Base-by-base conservation (phyloP, 1,140 invertebrate species). In the Drosophila nebulosa region DNA sequence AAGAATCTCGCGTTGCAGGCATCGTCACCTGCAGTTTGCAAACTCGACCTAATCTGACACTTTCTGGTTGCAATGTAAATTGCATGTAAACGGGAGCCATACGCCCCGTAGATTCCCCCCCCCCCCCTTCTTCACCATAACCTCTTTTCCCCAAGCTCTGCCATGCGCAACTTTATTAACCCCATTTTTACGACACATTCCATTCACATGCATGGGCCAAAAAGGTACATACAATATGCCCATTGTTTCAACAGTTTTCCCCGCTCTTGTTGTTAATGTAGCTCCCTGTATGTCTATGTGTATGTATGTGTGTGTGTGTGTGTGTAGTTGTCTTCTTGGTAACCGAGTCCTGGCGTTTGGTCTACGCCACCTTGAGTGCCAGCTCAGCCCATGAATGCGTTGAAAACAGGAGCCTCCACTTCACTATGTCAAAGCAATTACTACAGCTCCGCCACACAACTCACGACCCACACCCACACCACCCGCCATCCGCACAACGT, bases 91-190 rank as follows among this genome's bases (percentile, higher is more conserved):
- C 59, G 55, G 74, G 64, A 76, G 52, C 39, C 58, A 73, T 9
- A 30, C 6, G 16, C 7, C 59, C 21, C n/a, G 35, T 52, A n/a
- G n/a, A n/a, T n/a, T n/a, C n/a, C n/a, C n/a, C n/a, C n/a, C n/a
- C n/a, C n/a, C n/a, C n/a, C n/a, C n/a, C n/a, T n/a, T n/a, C n/a
- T n/a, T n/a, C n/a, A n/a, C n/a, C n/a, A n/a, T n/a, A 24, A 46
- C 52, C 56, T 55, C 46, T 55, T 61, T 57, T 60, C 22, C 27
- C 39, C 6, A 46, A 46, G 12, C 39, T 55, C 24, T 63, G 55
- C 60, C 64, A 72, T 69, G 77, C 73, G 77, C 73, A 77, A 85
- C 78, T 83, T 88, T 88, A 86, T 89, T 86, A 86, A 88, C 83
- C 83, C 78, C 78, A 46, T 88, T 86, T 75, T 35, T 36, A 69